Evolutionary conservation across 2,888 invertebrate genomes (phyloP).

Genomic region (Tachystola acroxantha): DNA sequence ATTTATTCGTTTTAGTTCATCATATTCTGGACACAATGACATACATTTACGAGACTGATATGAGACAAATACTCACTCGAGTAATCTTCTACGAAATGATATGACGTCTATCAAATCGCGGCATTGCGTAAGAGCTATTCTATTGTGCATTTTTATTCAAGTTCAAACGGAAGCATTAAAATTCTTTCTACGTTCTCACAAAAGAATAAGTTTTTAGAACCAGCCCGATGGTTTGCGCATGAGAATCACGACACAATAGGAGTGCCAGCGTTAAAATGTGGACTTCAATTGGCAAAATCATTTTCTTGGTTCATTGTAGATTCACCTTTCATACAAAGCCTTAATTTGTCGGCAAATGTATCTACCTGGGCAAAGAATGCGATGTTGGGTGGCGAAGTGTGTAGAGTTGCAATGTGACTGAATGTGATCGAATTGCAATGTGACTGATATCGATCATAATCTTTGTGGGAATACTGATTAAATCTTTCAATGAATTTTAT

Average conservation of each 20-base stretch:
- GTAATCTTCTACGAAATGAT: no score
- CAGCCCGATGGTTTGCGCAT: conserved; percentile 56
- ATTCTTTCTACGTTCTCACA: conserved; percentile 69
- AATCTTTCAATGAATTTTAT: no score
- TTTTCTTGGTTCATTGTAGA: conserved; percentile 19
- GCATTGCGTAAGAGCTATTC: conserved; percentile 52
- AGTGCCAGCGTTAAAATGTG: conserved; percentile 28
- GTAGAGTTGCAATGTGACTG: conserved; percentile 46
- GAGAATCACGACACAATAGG: conserved; percentile 63
- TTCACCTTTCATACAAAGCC: conserved; percentile 17
- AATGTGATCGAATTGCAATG: conserved; percentile 37
- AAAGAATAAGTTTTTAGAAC: conserved; percentile 75
- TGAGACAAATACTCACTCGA: no score
- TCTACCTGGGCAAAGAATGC: conserved; percentile 30
- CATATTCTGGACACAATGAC: no score
- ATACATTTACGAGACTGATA: no score
- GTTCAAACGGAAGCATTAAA: conserved; percentile 73
- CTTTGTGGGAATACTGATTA: conserved; percentile 31
- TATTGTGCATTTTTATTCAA: conserved; percentile 60
- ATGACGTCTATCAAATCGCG: conserved; percentile 35
- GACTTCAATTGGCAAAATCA: conserved; percentile 29
- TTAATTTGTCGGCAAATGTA: conserved; percentile 8
- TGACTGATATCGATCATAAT: conserved; percentile 36
- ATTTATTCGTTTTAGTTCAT: no score
- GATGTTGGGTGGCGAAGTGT: conserved; percentile 32